Evolutionary conservation across 2,888 invertebrate genomes (phyloP).

Genomic region (Mesochorus sp.): DNA sequence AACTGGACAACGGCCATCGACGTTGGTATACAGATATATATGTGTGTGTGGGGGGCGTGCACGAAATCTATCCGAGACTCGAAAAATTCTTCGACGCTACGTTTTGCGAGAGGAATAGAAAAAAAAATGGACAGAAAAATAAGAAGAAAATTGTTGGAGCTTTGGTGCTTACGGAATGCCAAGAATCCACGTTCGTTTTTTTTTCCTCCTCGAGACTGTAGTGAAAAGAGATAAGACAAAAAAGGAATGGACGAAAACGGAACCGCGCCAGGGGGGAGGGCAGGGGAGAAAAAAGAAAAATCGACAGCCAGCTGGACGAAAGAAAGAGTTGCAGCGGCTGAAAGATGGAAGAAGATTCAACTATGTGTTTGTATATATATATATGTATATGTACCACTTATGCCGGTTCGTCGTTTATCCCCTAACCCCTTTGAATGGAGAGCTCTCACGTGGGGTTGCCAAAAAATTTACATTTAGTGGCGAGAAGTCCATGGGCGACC

Average conservation of each 20-base stretch:
- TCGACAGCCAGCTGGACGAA: conserved; percentile 28
- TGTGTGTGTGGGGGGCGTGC: not conserved
- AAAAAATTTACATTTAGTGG: conserved; percentile 74
- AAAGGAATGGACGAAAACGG: conserved; percentile 1
- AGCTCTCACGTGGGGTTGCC: conserved; percentile 64
- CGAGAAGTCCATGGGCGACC: conserved; percentile 55
- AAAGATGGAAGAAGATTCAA: not conserved
- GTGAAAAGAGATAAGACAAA: conserved; percentile 13
- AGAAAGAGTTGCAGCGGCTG: conserved; percentile 11
- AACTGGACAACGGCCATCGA: conserved; percentile 72
- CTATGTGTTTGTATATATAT: not conserved
- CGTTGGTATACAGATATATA: conserved; percentile 4
- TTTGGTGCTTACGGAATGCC: conserved; percentile 47
- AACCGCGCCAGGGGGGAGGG: conserved; percentile 3
- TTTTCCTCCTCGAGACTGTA: not conserved
- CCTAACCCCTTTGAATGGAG: conserved; percentile 8
- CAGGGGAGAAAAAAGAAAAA: conserved; percentile 37
- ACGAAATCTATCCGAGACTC: conserved; percentile 41
- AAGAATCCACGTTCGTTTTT: conserved; percentile 55
- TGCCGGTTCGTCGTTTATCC: conserved; percentile 20
- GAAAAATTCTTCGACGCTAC: conserved; percentile 42
- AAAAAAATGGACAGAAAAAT: conserved; percentile 26
- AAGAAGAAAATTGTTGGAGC: conserved; percentile 15
- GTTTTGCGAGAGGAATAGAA: conserved; percentile 1
- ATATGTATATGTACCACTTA: not conserved